Conservation (phyloP, 2,797 vertebrate species). For the Pseudochromis fuscus region DNA sequence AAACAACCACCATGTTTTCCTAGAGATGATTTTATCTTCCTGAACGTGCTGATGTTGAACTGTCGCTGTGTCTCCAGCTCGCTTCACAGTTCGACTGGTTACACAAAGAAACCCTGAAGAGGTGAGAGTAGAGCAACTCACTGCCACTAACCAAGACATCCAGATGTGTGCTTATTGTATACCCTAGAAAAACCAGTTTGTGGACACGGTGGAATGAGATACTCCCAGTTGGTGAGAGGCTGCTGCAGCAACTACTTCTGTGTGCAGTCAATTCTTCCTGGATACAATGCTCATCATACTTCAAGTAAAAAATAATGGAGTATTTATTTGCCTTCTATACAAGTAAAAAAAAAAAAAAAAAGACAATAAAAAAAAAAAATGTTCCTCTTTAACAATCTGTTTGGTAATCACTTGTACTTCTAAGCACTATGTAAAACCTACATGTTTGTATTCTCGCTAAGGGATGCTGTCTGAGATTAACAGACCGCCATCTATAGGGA, state of each 20-base stretch:
- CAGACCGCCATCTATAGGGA: slow-evolving; percentile 69
- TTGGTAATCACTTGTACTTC: slow-evolving; percentile 28
- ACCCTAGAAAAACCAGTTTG: slow-evolving; percentile 33
- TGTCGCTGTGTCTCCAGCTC: not conserved
- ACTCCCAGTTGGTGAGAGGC: not conserved
- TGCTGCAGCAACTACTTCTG: not conserved
- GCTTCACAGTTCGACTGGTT: not conserved
- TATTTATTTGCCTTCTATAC: slow-evolving; percentile 37
- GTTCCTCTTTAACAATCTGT: slow-evolving; percentile 42
- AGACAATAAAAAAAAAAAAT: slow-evolving; percentile 1
- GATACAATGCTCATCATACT: slow-evolving; percentile 9
- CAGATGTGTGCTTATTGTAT: not conserved
- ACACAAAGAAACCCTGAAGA: not conserved
- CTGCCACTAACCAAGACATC: not conserved
- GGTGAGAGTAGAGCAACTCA: not conserved
- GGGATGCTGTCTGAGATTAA: slow-evolving; percentile 35
- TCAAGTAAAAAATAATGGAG: slow-evolving; percentile 57
- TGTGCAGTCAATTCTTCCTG: not conserved
- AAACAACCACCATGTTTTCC: slow-evolving; percentile 30
- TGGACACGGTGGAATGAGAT: slow-evolving; percentile 34
- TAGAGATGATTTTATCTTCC: slow-evolving; percentile 20
- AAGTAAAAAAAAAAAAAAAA: slow-evolving; percentile 50
- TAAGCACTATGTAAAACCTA: slow-evolving; percentile 43
- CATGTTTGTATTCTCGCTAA: slow-evolving; percentile 17
- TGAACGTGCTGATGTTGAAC: slow-evolving; percentile 5